Base-by-base conservation (phyloP, 2,888 invertebrate species). In the Agriotes lineatus region DNA sequence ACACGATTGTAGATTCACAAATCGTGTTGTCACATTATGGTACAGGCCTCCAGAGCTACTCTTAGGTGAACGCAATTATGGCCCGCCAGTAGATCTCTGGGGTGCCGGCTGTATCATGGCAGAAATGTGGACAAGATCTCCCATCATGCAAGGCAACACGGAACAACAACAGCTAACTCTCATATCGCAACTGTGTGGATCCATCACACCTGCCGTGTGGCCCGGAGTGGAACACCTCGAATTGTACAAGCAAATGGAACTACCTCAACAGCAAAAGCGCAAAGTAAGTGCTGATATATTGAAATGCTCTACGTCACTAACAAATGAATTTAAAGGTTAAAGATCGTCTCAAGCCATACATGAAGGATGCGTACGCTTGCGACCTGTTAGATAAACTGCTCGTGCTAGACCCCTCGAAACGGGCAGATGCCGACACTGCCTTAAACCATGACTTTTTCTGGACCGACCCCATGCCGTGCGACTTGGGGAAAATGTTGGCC, bases 81-180 rank as follows among this genome's bases (percentile, higher is more conserved):
- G 97, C 0, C 96, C 98, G 0, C 95, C 97, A 0, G 97, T 99
- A 10, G 99, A 99, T 86, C 90, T 99, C 86, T 95, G 95, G 95
- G 95, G 95, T 0, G 98, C 97, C 0, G 99, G 99, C 0, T 99
- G 99, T 82, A 99, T 99, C 71, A 99, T 99, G 99, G 99, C 99
- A 0, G 99, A 99, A 86, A 96, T 99, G 96, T 99, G 99, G 99
- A 99, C 97, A 0, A 86, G 93, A 14, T 93, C 93, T 2, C 99
- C 96, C 0, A 96, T 96, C 69, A 96, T 96, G 95, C 95, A 95
- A 84, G 99, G 99, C 14, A 95, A 94, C 56, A 96, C 97, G 0
- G 99, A 99, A 78, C 97, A 97, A 79, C 95, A 96, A 81, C 99
- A 99, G 81, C 84, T 99, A 7, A 94, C 94, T 22, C 87, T 98